Evolutionary conservation across 2,797 vertebrate species (phyloP), one percentile per base, ranked within the genome.

Genomic region (Phalloptychus januarius): DNA sequence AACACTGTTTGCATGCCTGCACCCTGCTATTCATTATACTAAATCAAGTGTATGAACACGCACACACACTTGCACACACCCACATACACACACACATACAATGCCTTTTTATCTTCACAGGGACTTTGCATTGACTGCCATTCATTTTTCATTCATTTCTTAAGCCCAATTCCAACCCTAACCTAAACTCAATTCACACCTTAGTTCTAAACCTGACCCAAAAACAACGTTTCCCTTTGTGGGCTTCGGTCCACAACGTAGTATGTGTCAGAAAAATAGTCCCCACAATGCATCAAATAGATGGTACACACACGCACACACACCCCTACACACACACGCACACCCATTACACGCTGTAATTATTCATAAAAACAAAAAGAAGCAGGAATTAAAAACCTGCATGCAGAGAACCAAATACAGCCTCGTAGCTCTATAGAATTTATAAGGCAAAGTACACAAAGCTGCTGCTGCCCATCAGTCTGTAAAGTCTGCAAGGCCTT

Each of bases 401-500:
- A 3, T 54, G 25, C n/a, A 12, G 10, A n/a, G 23, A 54, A n/a
- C 25, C 25, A 54, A 54, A n/a, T 10, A 11, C 52, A 54, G 7
- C 25, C 52, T 54, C 10, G 3, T n/a, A 11, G 52, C 23, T 54
- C 52, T 25, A 54, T 54, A 54, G 52, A 54, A n/a, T 12, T n/a
- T n/a, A n/a, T 25, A n/a, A 54, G 52, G 52, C 52, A 56, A n/a
- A 56, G 25, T 12, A n/a, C 52, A 28, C 23, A 56, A 28, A n/a
- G 52, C 52, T 56, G 52, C 13, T 56, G 52, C 23, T 56, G 52
- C 52, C 23, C 52, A 56, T 56, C 52, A 56, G 52, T 56, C 25
- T 56, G 11, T n/a, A 56, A 56, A 56, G 52, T 56, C 74, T 61
- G 52, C 25, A 56, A 56, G 52, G 77, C 74, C 71, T 54, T 36